A percentile compares a stretch with the other conserved stretches of the same genome.
phyloP scores from a whole-genome alignment of 2,797 vertebrate species.

The Prionace glauca region DNA sequence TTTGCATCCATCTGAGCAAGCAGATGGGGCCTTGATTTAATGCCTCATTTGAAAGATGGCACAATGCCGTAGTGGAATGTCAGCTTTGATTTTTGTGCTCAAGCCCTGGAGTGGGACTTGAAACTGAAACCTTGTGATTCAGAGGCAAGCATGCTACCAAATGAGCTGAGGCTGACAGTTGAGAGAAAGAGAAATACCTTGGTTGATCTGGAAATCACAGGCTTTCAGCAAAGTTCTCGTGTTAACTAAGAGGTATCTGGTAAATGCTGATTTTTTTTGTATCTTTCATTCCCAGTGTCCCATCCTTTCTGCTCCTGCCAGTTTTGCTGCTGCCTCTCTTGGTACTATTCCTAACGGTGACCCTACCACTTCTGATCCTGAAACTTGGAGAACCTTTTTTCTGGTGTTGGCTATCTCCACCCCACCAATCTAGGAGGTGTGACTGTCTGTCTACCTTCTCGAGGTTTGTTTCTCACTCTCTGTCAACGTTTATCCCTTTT shows the following conservation, averaged over 20 bases:
- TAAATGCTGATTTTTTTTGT: background rate
- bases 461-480: background rate
- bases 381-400: background rate
- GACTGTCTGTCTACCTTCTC: background rate
- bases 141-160: too few relatives aligned
- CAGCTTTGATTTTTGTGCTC: too few relatives aligned
- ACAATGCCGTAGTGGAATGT: too few relatives aligned
- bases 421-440: background rate
- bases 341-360: background rate
- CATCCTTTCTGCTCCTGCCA: background rate
- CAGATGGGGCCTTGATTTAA: too few relatives aligned
- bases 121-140: too few relatives aligned
- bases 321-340: background rate
- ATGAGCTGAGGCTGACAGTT: background rate
- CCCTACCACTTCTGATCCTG: background rate
- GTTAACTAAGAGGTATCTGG: background rate
- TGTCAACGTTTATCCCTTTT: background rate
- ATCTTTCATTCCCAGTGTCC: background rate
- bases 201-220: background rate
- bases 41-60: too few relatives aligned
- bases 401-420: background rate
- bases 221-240: background rate
- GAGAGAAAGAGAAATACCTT: background rate
- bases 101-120: too few relatives aligned
- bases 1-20: too few relatives aligned